Base-by-base conservation (phyloP, 1,140 invertebrate genomes). In the Drosophila melanica region DNA sequence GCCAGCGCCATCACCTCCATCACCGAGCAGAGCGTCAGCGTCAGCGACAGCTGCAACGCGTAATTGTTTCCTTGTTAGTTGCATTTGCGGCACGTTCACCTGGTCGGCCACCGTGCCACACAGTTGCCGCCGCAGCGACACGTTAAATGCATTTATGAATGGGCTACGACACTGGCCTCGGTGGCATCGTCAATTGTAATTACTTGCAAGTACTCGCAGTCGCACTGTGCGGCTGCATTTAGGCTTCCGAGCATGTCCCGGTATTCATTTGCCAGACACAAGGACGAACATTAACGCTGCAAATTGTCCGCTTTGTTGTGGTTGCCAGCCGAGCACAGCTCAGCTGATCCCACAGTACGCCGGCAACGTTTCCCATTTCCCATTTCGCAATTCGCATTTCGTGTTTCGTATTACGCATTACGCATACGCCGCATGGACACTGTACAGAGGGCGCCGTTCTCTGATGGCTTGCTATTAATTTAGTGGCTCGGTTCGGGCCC, bases 11-110 rank as follows among this genome's bases (percentile, higher is more conserved):
- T 10, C 58, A 11, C 33, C 50, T 42, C 37, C 48, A 70, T 53
- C 66, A 42, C 27, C 39, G 14, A 27, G 58, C 11, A 3, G 16
- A 23, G 41, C 51, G 16, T 45, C 47, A 23, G 41, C 51, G 16
- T 45, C 47, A 42, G 50, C 50, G 71, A 58, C 74, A 63, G 62
- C 78, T 78, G 67, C 82, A 77, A 51, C 75, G 81, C 81, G 79
- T 89, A 89, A 89, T 89, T 89, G 84, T 89, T 89, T 89, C 84
- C 84, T 80, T 80, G 84, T 89, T 89, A 89, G 82, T 79, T 82
- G 73, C 74, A 76, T 72, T 76, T 76, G 68, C 18, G 68, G 62
- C 74, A 58, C 71, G 64, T 73, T 65, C 78, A 86, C 74, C 79
- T 80, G 81, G 74, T 72, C 73, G 51, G 48, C 16, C 67, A 53